A percentile compares a stretch with the other conserved stretches of the same genome.
These are phyloP conservation scores for Athalia circularis DNA, from an alignment of 2,888 invertebrate species.

Conservation along the genomic window DNA sequence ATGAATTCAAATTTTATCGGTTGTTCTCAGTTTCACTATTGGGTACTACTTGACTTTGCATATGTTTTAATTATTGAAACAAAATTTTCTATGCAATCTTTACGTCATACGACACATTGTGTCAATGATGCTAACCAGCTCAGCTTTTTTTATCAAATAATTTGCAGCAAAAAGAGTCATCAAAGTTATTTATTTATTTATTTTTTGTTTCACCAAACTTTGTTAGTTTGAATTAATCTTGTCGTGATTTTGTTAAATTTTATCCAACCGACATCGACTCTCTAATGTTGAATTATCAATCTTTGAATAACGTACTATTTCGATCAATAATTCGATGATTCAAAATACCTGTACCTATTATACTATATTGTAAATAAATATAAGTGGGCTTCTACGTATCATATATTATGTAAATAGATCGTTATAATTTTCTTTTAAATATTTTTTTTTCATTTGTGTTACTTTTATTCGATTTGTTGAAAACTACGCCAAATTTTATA, in stretches of 20 bases:
- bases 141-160: neutral
- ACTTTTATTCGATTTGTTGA: neutral
- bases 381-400: too few species aligned
- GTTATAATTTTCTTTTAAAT: neutral
- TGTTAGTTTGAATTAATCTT: neutral
- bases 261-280: too few species aligned
- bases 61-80: too few species aligned
- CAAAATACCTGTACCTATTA: neutral
- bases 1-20: neutral
- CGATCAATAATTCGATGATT: neutral
- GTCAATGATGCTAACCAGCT: too few species aligned
- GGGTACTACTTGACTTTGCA: too few species aligned
- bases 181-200: neutral
- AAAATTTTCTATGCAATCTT: too few species aligned
- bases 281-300: neutral
- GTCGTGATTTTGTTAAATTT: neutral
- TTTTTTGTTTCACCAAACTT: neutral
- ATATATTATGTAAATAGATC: neutral
- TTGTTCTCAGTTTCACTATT: neutral
- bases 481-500: neutral
- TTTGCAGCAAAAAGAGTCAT: neutral
- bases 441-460: neutral
- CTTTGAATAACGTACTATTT: neutral
- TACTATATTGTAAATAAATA: conserved; percentile 3
- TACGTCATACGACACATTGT: too few species aligned